phyloP scores from a whole-genome alignment of 2,113 vertebrate species.

The Pachycephala philippinensis region DNA sequence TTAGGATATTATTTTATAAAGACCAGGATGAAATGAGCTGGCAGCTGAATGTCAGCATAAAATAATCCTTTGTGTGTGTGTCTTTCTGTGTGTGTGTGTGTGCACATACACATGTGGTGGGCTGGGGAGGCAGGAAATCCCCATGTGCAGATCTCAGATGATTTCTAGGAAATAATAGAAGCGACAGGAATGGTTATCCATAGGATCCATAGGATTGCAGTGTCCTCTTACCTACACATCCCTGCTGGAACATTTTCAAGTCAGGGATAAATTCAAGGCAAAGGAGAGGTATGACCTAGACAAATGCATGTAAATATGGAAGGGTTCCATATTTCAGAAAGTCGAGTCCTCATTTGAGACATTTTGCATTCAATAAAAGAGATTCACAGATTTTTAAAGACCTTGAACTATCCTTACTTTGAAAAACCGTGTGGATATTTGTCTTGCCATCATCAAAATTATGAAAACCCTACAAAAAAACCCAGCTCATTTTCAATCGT shows the following conservation, averaged over 20 bases:
- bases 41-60: conserved; percentile 37
- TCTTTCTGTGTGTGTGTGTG: not conserved
- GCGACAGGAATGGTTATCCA: rapidly evolving
- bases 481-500: not conserved
- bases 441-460: not conserved
- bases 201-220: not conserved
- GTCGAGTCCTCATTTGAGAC: not conserved
- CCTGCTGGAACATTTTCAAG: not conserved
- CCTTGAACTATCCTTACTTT: not conserved
- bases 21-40: conserved; percentile 28
- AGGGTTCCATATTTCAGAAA: not conserved
- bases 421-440: not conserved
- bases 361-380: not conserved
- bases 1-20: conserved; percentile 61
- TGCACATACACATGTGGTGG: not conserved
- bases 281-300: not conserved
- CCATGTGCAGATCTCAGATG: not conserved
- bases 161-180: not conserved
- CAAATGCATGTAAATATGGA: not conserved
- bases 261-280: not conserved
- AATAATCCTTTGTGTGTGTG: not conserved
- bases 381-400: not conserved
- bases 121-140: not conserved
- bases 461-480: not conserved
- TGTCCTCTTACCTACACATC: not conserved